Conservation (phyloP, 2,888 invertebrate genomes). For the Drosophila neotestacea region DNA sequence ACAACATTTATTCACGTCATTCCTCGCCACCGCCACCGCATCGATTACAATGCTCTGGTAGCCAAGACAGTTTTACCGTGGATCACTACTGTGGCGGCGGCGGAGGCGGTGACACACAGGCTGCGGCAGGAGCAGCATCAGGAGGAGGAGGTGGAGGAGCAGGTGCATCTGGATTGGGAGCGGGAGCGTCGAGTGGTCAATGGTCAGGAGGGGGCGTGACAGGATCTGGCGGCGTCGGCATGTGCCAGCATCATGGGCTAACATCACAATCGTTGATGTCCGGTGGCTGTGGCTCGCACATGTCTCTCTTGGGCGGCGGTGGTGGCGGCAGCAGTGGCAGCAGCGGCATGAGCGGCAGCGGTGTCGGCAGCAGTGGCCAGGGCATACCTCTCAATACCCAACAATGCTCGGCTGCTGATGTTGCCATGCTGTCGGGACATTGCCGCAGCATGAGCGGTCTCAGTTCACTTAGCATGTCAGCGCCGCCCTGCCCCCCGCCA, state of each 20-base stretch:
- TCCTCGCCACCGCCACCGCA: slow-evolving; percentile 86
- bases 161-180: slow-evolving; percentile 62
- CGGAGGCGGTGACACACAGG: slow-evolving; percentile 74
- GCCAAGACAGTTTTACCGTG: slow-evolving; percentile 86
- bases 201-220: slow-evolving; percentile 79
- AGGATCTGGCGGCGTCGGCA: slow-evolving; percentile 74
- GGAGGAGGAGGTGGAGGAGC: slow-evolving; percentile 32
- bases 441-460: slow-evolving; percentile 83
- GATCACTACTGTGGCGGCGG: slow-evolving; percentile 85
- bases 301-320: slow-evolving; percentile 82
- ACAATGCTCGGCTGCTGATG: slow-evolving; percentile 66
- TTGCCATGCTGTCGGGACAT: slow-evolving; percentile 64
- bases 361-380: slow-evolving; percentile 75
- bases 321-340: slow-evolving; percentile 73
- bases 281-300: slow-evolving; percentile 82
- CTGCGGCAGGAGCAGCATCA: slow-evolving; percentile 67
- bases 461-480: slow-evolving; percentile 82
- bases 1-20: slow-evolving; percentile 86
- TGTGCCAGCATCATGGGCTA: slow-evolving; percentile 82
- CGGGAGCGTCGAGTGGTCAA: slow-evolving; percentile 66
- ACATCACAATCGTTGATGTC: slow-evolving; percentile 84
- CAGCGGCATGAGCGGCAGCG: slow-evolving; percentile 79
- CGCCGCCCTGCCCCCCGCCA: slow-evolving; percentile 83
- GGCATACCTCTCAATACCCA: slow-evolving; percentile 44
- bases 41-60: slow-evolving; percentile 86